These are phyloP conservation scores for Aspiorhynchus laticeps DNA, from an alignment of 2,113 vertebrate species.

Conservation along the genomic window DNA sequence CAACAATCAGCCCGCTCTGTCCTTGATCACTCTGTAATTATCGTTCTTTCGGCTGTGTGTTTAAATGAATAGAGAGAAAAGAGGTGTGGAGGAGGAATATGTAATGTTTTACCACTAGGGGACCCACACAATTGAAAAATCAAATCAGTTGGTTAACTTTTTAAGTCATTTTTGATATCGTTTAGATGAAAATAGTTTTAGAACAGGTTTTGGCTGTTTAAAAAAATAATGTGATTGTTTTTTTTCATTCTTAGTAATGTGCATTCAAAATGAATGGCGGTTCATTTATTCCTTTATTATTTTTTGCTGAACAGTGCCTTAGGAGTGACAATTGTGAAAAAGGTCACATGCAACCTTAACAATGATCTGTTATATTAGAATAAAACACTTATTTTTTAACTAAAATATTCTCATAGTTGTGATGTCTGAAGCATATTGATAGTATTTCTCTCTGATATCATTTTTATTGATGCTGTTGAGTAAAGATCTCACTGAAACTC, in stretches of 20 bases:
- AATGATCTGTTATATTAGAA: not conserved
- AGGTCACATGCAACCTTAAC: not conserved
- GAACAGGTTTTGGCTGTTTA: not conserved
- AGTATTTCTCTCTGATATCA: not conserved
- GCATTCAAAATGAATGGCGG: not conserved
- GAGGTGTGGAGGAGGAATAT: slow-evolving; percentile 18
- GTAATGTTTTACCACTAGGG: slow-evolving; percentile 60
- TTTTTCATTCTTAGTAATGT: not conserved
- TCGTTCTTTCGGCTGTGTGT: slow-evolving; percentile 52
- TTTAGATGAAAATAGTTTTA: not conserved
- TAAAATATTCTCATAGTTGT: not conserved
- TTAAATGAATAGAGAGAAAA: slow-evolving; percentile 52
- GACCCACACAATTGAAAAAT: slow-evolving; percentile 51
- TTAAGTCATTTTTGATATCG: not conserved
- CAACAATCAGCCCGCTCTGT: slow-evolving; percentile 63
- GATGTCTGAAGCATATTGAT: not conserved
- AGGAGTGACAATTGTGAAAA: not conserved
- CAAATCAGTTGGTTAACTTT: slow-evolving; percentile 10
- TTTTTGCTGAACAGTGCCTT: slow-evolving; percentile 1
- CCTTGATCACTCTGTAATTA: slow-evolving; percentile 67
- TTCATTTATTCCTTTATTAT: slow-evolving; percentile 1
- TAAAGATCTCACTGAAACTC: slow-evolving; percentile 1
- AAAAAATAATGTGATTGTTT: not conserved
- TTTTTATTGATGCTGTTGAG: slow-evolving; percentile 2
- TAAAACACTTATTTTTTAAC: not conserved